Base-by-base conservation (phyloP, 1,140 invertebrate genomes). In the Mactra quadrangularis region DNA sequence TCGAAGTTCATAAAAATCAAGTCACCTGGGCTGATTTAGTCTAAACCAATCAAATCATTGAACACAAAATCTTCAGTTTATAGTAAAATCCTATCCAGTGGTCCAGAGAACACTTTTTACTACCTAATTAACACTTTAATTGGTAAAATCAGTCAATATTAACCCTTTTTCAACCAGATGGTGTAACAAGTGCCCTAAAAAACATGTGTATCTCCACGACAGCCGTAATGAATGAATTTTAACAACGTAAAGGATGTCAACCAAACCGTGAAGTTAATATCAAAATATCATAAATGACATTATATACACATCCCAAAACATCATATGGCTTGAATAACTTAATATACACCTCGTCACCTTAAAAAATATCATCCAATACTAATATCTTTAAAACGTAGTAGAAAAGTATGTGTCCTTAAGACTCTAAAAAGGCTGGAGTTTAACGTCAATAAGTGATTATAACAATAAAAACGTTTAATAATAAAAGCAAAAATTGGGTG, bases 81-180 rank as follows among this genome's bases (percentile, higher is more conserved):
- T 47, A 7, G 47, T 76, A 47, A 60, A 47, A 41, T 38, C 74
- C 38, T 22, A 22, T 35, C 50, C 74, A 62, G 6, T 62, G 59
- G 74, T 76, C 74, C 74, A 76, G n/a, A 52, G 59, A 35, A 62
- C 22, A 57, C 25, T 11, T 76, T 76, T 64, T 31, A 76, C 47
- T 76, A 76, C 74, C 1, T 22, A 47, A 62, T 62, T 22, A 27
- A 57, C 35, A 76, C 62, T 76, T 76, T n/a, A n/a, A n/a, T n/a
- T n/a, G n/a, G n/a, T n/a, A n/a, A 76, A 76, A 76, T 76, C 59
- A 45, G 45, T 62, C 45, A 76, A 76, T 15, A 62, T 41, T 22
- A 45, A 52, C 70, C 70, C 50, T 33, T 70, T 55, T 72, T 72
- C 52, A 62, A 52, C 57, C 74, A 76, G 74, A 57, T 76, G 74